Base-by-base conservation (phyloP, 2,888 invertebrate genomes). In the Eueremaeus valkanovi region DNA sequence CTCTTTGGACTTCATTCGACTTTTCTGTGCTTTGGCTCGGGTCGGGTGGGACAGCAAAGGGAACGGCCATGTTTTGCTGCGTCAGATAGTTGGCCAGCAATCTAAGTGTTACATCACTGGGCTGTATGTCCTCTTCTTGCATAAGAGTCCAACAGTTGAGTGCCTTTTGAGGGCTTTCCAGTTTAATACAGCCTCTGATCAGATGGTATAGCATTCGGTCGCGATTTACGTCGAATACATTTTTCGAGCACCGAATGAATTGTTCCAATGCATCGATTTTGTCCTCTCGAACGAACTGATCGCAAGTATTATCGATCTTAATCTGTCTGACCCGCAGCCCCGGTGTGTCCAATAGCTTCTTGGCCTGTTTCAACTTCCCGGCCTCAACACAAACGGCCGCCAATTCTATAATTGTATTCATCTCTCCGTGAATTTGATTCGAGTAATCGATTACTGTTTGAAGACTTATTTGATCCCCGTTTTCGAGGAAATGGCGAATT, bases 351-450 rank as follows among this genome's bases (percentile, higher is more conserved):
- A 94, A 85, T 76, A 94, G 92, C 81, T 91, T 91, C 36, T 89
- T 86, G 0, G 94, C 94, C 82, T 93, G 92, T 31, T 90, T 85
- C 75, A 90, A 83, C 24, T 91, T 87, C 0, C 92, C 91, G 80
- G 90, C 90, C 81, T 93, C 92, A 2, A 94, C 87, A 82, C 94
- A 94, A 0, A 90, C 88, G 66, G 92, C 87, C 5, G 92, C 91
- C 79, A 95, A 85, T 82, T 93, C 92, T 80, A 91, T 90, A 6
- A 94, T 86, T 78, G 92, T 90, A 82, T 92, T 92, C 55, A 90
- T 88, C 85, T 94, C 92, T 3, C 93, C 93, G 78, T 91, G 89
- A 49, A 90, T 87, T 81, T 87, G 85, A 0, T 91, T 91, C 79
- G 90, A 90, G 18, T 92, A 84, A 83, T 94, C 93, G 0, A 93